These are phyloP conservation scores for Leuciscus idus DNA, from an alignment of 2,113 vertebrate species.

Conservation along the genomic window DNA sequence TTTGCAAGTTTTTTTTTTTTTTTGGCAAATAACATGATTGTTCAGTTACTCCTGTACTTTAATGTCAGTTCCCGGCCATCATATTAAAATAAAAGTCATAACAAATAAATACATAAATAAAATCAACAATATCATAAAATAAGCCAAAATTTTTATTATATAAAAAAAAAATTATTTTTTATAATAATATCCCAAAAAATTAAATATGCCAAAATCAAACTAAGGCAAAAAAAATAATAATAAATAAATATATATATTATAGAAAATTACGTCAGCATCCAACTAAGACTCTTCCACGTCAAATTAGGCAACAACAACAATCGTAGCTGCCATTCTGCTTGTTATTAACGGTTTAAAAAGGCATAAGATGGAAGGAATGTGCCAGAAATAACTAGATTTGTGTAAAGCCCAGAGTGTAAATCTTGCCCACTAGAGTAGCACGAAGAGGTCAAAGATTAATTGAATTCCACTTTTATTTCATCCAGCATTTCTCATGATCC, in stretches of 20 bases:
- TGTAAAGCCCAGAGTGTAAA: constrained; percentile 54
- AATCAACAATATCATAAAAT: not conserved
- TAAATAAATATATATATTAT: too few relatives aligned
- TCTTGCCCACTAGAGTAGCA: constrained; percentile 13
- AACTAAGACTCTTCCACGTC: not conserved
- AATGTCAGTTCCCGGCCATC: too few relatives aligned
- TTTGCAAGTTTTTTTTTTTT: too few relatives aligned
- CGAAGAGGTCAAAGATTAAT: constrained; percentile 15
- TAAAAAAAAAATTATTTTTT: too few relatives aligned
- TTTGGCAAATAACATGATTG: too few relatives aligned
- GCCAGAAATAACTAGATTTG: constrained; percentile 70
- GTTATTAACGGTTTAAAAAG: constrained; percentile 41
- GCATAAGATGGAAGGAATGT: constrained; percentile 62
- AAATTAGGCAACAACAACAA: constrained; percentile 34
- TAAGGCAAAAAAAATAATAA: not conserved
- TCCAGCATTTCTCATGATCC: constrained; percentile 12
- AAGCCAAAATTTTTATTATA: not conserved
- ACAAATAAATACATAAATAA: not conserved
- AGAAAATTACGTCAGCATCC: not conserved
- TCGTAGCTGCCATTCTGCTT: constrained; percentile 38
- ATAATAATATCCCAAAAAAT: too few relatives aligned
- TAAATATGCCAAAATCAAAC: not conserved
- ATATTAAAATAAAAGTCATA: not conserved
- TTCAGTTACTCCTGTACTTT: too few relatives aligned
- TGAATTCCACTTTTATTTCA: constrained; percentile 25